Evolutionary conservation across 2,888 invertebrate genomes (phyloP), one percentile per base, ranked within the genome.

Genomic region (Sarcophaga carnaria): DNA sequence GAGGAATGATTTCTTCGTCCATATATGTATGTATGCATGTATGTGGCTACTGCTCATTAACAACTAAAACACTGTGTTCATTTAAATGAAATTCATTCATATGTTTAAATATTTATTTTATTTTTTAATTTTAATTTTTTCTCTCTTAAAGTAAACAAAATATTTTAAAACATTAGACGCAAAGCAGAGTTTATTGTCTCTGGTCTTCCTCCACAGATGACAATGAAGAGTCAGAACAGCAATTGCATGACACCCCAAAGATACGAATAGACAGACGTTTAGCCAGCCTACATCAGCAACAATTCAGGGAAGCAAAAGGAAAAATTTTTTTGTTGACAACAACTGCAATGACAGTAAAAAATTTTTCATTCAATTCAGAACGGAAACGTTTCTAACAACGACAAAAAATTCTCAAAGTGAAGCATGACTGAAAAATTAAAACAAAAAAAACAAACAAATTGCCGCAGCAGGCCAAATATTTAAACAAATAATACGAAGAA

Each of bases 281-380:
- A 27, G 75, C 22, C 60, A 74, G 45, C 72, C 45, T 60, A 64
- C 75, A 80, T 67, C 59, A 25, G 64, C 69, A 20, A 75, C 69
- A 75, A 59, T 62, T 49, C 45, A 54, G 71, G 60, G n/a, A 81
- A 69, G 67, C 59, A 77, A 25, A 70, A 74, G 77, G 64, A 12
- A 72, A 63, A n/a, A 17, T 14, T 63, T 47, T 80, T 22, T 54
- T 71, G 69, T 79, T 83, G 83, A 81, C 75, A 85, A 77, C 82
- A 82, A 82, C 81, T 85, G 81, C 84, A 85, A 82, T 78, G 74
- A 77, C 83, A 80, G 74, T 83, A 77, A 86, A 83, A 71, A 70
- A 60, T 47, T 37, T 54, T 54, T 54, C 17, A 4, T 54, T 54
- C 63, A 72, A 78, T 80, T 74, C 64, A 37, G 64, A 83, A 72